A percentile compares a stretch with the other conserved stretches of the same genome.
These are phyloP conservation scores for Chelon labrosus DNA, from an alignment of 2,797 vertebrate species.

Conservation along the genomic window DNA sequence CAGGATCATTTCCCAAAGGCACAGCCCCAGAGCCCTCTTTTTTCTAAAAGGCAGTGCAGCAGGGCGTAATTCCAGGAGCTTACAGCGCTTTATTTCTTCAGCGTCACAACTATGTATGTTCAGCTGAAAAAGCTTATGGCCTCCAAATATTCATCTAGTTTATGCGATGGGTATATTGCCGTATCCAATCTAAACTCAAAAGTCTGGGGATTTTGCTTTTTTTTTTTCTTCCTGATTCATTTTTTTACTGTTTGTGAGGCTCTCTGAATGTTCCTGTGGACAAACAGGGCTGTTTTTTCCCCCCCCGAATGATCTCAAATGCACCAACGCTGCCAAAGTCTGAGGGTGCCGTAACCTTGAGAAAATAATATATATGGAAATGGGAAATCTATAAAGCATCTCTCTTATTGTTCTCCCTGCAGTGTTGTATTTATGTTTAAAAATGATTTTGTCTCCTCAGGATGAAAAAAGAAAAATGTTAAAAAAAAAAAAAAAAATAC, in stretches of 20 bases:
- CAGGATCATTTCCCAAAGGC: conserved; percentile 48
- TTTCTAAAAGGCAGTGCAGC: conserved; percentile 57
- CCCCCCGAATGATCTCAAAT: conserved; percentile 73
- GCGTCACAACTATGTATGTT: conserved; percentile 67
- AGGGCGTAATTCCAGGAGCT: conserved; percentile 57
- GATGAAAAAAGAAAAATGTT: conserved; percentile 79
- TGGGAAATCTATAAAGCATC: conserved; percentile 85
- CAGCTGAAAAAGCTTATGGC: conserved; percentile 71
- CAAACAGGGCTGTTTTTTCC: conserved; percentile 69
- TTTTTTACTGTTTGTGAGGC: conserved; percentile 78
- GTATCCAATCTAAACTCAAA: conserved; percentile 79
- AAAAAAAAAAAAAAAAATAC: conserved; percentile 78
- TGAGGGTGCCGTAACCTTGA: conserved; percentile 85
- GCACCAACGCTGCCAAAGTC: conserved; percentile 80
- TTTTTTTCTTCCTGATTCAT: conserved; percentile 74
- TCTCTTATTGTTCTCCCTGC: conserved; percentile 85
- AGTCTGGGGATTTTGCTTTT: conserved; percentile 84
- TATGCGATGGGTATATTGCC: conserved; percentile 63
- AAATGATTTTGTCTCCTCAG: conserved; percentile 87
- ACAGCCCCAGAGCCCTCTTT: conserved; percentile 44
- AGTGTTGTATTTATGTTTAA: conserved; percentile 85
- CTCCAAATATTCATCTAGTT: conserved; percentile 68
- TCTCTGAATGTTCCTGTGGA: conserved; percentile 77
- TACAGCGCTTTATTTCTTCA: conserved; percentile 63
- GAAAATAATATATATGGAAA: conserved; percentile 89